Evolutionary conservation across 2,113 vertebrate species (phyloP), one percentile per base, ranked within the genome.

Genomic region (Uria lomvia): DNA sequence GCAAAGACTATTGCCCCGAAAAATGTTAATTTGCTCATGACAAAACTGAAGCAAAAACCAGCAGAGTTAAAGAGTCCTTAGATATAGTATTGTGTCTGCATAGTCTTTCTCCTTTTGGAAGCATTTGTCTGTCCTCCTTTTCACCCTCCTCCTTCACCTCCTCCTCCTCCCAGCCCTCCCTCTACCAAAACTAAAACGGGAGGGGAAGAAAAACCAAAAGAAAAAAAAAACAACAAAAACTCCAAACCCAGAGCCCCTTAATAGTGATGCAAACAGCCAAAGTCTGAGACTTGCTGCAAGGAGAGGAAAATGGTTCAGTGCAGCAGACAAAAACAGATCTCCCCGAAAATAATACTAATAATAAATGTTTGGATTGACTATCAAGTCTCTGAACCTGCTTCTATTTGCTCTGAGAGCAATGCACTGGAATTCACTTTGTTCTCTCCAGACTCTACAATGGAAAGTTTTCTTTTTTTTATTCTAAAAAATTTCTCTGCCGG

Each of bases 371-470:
- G 96, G 95, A 97, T 8, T 68, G 62, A 95, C 96, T 94, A 96
- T 67, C 86, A 75, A 96, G 94, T 96, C 94, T 96, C 97, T 97
- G 97, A 98, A 98, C 98, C 97, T 98, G 98, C 97, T 98, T 98
- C 97, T 97, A 95, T 76, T 96, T 96, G 96, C 91, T 97, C 72
- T 72, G 94, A 96, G 95, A 97, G 97, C 90, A 97, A 91, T 86
- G 92, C 70, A 95, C 86, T 98, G 98, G 98, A 98, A 98, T 98
- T 98, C 93, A 98, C 98, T 98, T 98, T 98, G 98, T 98, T 98
- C 98, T 98, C 97, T 97, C 78, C 96, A 43, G 97, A 95, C 93
- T 77, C 94, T 96, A 94, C 97, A 98, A 98, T 98, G 98, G 98
- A 98, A 98, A 98, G 96, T 98, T 97, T 93, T 97, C 88, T 93